phyloP scores from a whole-genome alignment of 2,888 invertebrate genomes.

The Ichneumoninae sp. region DNA sequence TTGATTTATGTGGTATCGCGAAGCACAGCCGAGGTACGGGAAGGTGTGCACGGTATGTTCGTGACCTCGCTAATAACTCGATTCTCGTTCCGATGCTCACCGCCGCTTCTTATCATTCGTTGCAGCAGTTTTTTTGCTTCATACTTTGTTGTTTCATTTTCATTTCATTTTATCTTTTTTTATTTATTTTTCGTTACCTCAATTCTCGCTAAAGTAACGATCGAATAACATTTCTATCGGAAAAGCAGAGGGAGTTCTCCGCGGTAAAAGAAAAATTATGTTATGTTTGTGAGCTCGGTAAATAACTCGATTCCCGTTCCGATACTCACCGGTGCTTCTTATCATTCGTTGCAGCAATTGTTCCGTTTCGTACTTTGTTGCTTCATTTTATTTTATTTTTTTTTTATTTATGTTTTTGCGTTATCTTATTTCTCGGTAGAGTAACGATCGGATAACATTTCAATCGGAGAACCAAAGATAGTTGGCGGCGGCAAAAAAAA shows the following conservation, averaged over 20 bases:
- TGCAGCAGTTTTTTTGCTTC: neutral
- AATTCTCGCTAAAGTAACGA: neutral
- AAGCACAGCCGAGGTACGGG: neutral
- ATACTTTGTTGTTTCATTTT: neutral
- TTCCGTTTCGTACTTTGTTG: neutral
- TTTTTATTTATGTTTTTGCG: neutral
- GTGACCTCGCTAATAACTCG: slow-evolving; percentile 44
- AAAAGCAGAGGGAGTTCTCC: neutral
- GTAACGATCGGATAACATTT: neutral
- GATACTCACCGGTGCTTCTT: neutral
- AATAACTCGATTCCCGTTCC: slow-evolving; percentile 16
- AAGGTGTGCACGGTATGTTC: slow-evolving; percentile 17
- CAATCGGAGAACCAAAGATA: neutral
- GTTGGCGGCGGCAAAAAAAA: neutral
- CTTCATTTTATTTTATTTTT: no score
- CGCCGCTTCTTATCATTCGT: neutral
- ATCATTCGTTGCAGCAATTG: neutral
- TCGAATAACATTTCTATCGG: neutral
- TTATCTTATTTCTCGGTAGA: neutral
- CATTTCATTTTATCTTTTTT: no score
- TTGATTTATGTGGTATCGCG: slow-evolving; percentile 34
- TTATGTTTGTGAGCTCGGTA: slow-evolving; percentile 37
- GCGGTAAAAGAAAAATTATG: neutral
- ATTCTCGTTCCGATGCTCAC: slow-evolving; percentile 13
- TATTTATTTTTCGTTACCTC: neutral